A percentile compares a stretch with the other conserved stretches of the same genome.
Conservation (phyloP, 2,797 vertebrate genomes). For the Danio jaintianensis region DNA sequence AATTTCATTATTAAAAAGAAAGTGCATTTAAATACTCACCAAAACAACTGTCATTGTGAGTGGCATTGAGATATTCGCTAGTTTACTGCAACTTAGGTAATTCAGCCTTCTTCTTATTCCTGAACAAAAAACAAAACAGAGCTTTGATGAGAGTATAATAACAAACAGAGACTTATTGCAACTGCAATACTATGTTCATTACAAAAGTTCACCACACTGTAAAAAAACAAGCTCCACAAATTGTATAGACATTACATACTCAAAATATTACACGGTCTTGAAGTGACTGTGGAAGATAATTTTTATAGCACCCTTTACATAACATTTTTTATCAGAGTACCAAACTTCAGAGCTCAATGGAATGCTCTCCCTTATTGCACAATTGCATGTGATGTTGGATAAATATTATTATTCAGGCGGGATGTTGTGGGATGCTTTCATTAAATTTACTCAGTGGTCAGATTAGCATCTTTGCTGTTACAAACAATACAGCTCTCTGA, state of each 20-base stretch:
- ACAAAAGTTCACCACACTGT: neutral
- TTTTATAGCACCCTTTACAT: slow-evolving; percentile 42
- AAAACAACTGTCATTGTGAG: no score
- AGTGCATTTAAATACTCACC: no score
- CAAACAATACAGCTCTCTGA: slow-evolving; percentile 61
- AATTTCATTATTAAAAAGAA: no score
- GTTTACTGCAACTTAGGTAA: no score
- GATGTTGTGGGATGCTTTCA: slow-evolving; percentile 64
- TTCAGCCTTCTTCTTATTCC: no score
- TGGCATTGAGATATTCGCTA: no score
- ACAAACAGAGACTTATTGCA: neutral
- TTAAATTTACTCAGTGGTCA: slow-evolving; percentile 56
- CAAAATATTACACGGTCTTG: neutral
- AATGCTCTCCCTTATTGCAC: slow-evolving; percentile 57
- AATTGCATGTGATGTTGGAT: slow-evolving; percentile 66
- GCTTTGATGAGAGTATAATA: no score
- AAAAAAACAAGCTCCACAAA: neutral
- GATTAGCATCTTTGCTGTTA: slow-evolving; percentile 66
- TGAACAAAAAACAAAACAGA: no score
- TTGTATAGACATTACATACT: neutral
- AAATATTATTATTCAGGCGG: slow-evolving; percentile 64
- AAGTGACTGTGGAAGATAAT: neutral
- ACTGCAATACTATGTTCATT: neutral
- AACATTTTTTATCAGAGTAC: slow-evolving; percentile 46
- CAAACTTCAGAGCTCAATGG: slow-evolving; percentile 44